phyloP scores from a whole-genome alignment of 1,140 invertebrate genomes.

The Periplaneta americana region DNA sequence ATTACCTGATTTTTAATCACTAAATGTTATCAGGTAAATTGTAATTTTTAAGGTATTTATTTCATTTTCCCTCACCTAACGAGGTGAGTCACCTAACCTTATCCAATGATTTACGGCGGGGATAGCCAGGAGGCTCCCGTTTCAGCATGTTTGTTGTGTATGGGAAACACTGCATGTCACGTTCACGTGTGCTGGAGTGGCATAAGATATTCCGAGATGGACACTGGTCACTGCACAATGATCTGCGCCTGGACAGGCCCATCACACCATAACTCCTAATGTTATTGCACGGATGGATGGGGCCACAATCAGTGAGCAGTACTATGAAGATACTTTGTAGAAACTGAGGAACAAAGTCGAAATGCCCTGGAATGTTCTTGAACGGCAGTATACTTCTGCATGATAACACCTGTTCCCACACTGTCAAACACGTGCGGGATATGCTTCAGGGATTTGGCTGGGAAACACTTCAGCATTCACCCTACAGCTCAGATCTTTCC shows the following conservation, averaged over 20 bases:
- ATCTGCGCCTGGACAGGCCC: not conserved
- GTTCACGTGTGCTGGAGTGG: too few relatives aligned
- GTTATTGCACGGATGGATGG: not conserved
- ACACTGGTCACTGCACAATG: not conserved
- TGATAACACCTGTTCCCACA: not conserved
- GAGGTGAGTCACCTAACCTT: too few relatives aligned
- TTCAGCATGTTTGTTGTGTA: not conserved
- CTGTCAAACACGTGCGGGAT: not conserved
- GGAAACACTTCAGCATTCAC: too few relatives aligned
- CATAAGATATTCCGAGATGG: too few relatives aligned
- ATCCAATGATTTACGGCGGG: too few relatives aligned
- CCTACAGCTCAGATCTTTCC: not conserved
- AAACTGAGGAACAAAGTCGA: constrained; percentile 1
- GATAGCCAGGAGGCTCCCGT: too few relatives aligned
- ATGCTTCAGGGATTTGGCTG: not conserved
- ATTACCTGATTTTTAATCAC: too few relatives aligned
- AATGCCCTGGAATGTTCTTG: not conserved
- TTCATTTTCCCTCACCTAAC: too few relatives aligned
- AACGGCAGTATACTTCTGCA: not conserved
- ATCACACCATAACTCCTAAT: not conserved
- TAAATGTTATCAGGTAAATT: too few relatives aligned
- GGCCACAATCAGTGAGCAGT: not conserved
- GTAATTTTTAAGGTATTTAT: too few relatives aligned
- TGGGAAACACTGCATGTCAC: too few relatives aligned
- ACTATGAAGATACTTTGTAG: constrained; percentile 2